Conservation (phyloP, 2,888 invertebrate genomes). For the Trachelus iudaicus region DNA sequence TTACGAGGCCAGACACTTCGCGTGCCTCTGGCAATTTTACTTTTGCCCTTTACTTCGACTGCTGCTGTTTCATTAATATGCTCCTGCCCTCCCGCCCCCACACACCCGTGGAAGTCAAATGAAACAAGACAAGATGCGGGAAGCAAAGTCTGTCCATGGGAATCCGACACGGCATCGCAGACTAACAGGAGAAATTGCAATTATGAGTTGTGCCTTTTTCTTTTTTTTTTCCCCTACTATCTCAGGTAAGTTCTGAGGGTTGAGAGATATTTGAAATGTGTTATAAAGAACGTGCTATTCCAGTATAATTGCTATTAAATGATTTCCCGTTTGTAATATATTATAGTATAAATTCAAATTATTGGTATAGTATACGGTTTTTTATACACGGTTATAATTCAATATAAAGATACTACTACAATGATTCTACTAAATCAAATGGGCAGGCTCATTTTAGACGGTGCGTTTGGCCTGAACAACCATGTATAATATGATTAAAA, state of each 20-base stretch:
- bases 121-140: neutral
- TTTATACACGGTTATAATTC: too few species aligned
- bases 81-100: neutral
- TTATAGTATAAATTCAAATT: neutral
- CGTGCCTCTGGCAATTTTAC: conserved; percentile 40
- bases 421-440: too few species aligned
- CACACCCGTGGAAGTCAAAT: neutral
- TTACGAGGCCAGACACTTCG: conserved; percentile 24
- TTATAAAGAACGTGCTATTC: neutral
- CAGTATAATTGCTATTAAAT: neutral
- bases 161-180: neutral
- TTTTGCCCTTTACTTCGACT: conserved; percentile 18
- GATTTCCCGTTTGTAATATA: neutral
- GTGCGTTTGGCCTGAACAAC: too few species aligned
- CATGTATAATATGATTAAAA: neutral
- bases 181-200: neutral
- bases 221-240: neutral
- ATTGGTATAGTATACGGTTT: neutral
- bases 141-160: neutral
- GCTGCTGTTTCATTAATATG: neutral
- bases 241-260: neutral
- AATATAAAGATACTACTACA: too few species aligned
- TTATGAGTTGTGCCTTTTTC: neutral
- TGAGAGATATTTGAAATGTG: neutral
- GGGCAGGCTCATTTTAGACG: too few species aligned